Percentiles rank a stretch among this genome's conserved stretches.
These are phyloP conservation scores for Geotrypetes seraphini DNA, from an alignment of 2,797 vertebrate species.

Conservation along the genomic window DNA sequence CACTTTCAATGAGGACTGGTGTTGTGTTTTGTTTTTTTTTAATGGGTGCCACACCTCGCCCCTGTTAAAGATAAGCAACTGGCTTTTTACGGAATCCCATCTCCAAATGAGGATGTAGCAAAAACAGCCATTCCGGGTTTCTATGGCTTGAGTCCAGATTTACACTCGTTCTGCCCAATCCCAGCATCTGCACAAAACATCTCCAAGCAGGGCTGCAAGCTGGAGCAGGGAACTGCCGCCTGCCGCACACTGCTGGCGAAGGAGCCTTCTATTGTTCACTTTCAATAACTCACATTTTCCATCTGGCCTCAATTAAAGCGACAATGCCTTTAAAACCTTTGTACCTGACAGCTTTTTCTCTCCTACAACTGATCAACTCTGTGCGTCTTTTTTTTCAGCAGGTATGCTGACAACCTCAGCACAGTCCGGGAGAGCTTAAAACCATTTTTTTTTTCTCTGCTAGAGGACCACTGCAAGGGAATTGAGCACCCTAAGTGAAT, in stretches of 20 bases:
- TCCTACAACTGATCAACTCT: too few species aligned
- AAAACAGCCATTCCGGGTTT: neutral
- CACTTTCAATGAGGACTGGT: neutral
- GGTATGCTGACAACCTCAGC: too few species aligned
- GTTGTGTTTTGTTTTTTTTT: too few species aligned
- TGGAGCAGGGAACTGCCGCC: neutral
- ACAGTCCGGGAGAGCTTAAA: too few species aligned
- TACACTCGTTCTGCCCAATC: neutral
- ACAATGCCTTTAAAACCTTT: neutral
- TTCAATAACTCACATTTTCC: neutral
- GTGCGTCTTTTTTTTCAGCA: too few species aligned
- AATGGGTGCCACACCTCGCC: neutral
- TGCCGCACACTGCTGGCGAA: too few species aligned
- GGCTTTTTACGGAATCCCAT: neutral
- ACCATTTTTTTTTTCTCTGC: too few species aligned
- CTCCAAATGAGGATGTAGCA: neutral
- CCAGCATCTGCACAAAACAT: neutral
- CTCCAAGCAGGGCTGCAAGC: neutral
- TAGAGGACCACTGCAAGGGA: too few species aligned
- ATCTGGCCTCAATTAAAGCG: fast-evolving
- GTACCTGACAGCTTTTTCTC: too few species aligned
- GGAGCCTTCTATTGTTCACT: too few species aligned
- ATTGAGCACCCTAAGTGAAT: too few species aligned
- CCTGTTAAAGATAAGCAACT: neutral
- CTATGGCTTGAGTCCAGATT: neutral